Base-by-base conservation (phyloP, 2,888 invertebrate species). In the Abrostola tripartita region DNA sequence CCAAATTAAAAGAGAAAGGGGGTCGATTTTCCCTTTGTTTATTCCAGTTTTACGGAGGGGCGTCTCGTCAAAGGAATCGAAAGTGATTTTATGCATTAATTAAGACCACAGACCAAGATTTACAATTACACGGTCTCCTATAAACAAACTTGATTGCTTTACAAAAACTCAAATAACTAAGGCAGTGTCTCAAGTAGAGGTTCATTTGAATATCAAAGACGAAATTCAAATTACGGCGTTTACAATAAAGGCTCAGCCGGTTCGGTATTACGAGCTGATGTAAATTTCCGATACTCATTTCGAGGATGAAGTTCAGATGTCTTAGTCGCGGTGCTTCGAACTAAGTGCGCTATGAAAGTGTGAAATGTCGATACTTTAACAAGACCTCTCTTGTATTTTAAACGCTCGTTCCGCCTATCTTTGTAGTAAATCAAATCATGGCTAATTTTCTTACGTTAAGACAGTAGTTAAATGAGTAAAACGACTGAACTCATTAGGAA, bases 81-180 rank as follows among this genome's bases (percentile, higher is more conserved):
- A 85, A 89, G 89, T 90, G 92, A 92, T 92, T 92, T 88, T 82
- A 90, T 90, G 91, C 88, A 91, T 92, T 93, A 93, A 94, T 93
- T 92, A 93, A 87, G 89, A 89, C 91, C 92, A 88, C 93, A 92
- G 88, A 92, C 88, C 89, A 90, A 90, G 93, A 94, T 93, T 94
- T 90, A 93, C 93, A 94, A 93, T 93, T 92, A 94, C 93, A 93
- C 88, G 84, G 87, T 83, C 87, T 90, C 85, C 89, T 92, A 91
- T 94, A 94, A 94, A 94, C 94, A 94, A 94, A 93, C 92, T 94
- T 92, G 94, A 94, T 94, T 93, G 93, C 93, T 93, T 94, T 94
- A 94, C 93, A 94, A 94, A 94, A 94, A 94, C 92, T 93, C 93
- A 91, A 94, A 93, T 94, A 94, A 93, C 93, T 94, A 92, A 93